phyloP scores from a whole-genome alignment of 2,888 invertebrate genomes.

The Boloria euphrosyne region DNA sequence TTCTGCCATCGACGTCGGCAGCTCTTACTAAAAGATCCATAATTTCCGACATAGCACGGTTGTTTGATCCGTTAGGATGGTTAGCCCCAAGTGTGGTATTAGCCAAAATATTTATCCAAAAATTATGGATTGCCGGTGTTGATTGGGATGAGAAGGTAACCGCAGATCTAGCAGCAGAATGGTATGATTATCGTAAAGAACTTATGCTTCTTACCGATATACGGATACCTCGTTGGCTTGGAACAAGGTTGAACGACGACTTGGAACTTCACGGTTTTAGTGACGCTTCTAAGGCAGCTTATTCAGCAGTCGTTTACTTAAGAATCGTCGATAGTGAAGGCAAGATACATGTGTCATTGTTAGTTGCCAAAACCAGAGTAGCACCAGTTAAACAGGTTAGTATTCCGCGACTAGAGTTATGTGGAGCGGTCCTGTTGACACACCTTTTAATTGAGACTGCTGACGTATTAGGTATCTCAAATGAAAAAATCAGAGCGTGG shows the following conservation, averaged over 20 bases:
- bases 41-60: slow-evolving; percentile 33
- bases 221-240: slow-evolving; percentile 37
- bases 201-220: slow-evolving; percentile 26
- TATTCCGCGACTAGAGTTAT: slow-evolving; percentile 39
- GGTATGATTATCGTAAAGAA: slow-evolving; percentile 35
- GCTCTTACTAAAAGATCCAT: slow-evolving; percentile 28
- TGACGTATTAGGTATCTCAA: slow-evolving; percentile 19
- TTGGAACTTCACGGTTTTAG: slow-evolving; percentile 42
- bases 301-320: slow-evolving; percentile 34
- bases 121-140: slow-evolving; percentile 46
- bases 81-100: slow-evolving; percentile 42
- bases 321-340: slow-evolving; percentile 1
- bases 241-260: slow-evolving; percentile 9
- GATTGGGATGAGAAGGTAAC: slow-evolving; percentile 47
- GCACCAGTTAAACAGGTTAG: slow-evolving; percentile 32
- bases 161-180: slow-evolving; percentile 35
- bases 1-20: neutral
- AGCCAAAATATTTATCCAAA: slow-evolving; percentile 48
- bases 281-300: slow-evolving; percentile 39
- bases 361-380: slow-evolving; percentile 32
- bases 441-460: slow-evolving; percentile 31
- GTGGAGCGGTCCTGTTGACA: slow-evolving; percentile 37
- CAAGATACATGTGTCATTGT: neutral
- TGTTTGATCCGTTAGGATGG: slow-evolving; percentile 49
- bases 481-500: slow-evolving; percentile 33